phyloP scores from a whole-genome alignment of 2,888 invertebrate species.

The Lysandra bellargus region DNA sequence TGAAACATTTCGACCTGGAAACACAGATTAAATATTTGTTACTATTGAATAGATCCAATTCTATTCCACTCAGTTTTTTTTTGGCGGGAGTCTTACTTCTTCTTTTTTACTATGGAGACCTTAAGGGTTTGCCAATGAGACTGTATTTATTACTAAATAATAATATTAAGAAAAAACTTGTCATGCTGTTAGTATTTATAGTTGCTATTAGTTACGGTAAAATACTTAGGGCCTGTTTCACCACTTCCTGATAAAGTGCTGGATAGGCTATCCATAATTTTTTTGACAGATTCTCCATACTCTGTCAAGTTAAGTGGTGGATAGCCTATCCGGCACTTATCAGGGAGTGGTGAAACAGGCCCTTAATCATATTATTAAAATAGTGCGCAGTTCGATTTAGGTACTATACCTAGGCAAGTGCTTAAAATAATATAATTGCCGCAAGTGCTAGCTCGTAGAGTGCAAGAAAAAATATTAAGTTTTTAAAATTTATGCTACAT shows the following conservation, averaged over 20 bases:
- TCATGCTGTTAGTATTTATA: constrained; percentile 37
- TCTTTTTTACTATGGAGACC: not conserved
- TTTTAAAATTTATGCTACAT: not conserved
- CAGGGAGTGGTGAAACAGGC: too few species aligned
- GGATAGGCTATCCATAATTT: too few species aligned
- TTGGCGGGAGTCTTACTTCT: not conserved
- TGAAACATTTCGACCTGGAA: constrained; percentile 89
- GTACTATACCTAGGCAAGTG: not conserved
- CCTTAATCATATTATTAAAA: not conserved
- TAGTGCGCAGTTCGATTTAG: not conserved
- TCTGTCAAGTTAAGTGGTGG: too few species aligned
- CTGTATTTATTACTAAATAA: not conserved
- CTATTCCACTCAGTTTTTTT: not conserved
- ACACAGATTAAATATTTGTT: constrained; percentile 30
- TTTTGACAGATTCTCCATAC: too few species aligned
- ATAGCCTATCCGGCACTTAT: too few species aligned
- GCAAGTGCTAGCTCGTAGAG: not conserved
- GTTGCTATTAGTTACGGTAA: constrained; percentile 4
- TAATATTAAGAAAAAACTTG: too few species aligned
- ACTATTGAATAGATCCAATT: too few species aligned
- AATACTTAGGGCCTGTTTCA: not conserved
- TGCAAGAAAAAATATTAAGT: too few species aligned
- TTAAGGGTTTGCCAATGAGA: not conserved
- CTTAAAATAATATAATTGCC: not conserved
- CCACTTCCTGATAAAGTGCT: too few species aligned